These are phyloP conservation scores for Alouatta caraya DNA, from an alignment of 2,797 vertebrate genomes.

Conservation along the genomic window DNA sequence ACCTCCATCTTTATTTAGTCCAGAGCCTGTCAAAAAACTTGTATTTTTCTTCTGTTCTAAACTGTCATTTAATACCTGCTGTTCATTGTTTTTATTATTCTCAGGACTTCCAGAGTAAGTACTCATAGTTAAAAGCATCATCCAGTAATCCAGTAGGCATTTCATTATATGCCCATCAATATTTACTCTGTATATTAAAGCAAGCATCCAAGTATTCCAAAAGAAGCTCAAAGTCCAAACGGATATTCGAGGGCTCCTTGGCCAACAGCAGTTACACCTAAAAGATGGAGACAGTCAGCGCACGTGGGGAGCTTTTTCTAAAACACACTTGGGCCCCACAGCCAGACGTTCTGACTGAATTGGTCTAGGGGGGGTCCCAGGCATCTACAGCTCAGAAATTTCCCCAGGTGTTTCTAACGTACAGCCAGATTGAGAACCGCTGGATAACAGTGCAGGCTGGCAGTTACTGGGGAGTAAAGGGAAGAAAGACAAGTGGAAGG, in stretches of 20 bases:
- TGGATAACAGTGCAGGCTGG: neutral
- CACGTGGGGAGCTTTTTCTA: neutral
- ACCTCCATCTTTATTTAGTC: no score
- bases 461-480: rapidly evolving
- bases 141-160: neutral
- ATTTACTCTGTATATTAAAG: neutral
- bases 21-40: neutral
- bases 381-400: neutral
- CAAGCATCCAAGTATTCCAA: neutral
- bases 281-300: neutral
- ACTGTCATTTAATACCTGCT: neutral
- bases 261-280: no score
- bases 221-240: neutral
- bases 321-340: neutral
- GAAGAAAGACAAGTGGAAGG: neutral
- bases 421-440: neutral
- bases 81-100: neutral
- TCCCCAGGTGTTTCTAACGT: neutral
- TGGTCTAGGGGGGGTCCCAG: neutral
- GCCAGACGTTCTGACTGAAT: neutral
- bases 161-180: neutral
- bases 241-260: rapidly evolving
- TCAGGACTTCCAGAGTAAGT: neutral
- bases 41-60: neutral
- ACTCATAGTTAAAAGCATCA: neutral